These are phyloP conservation scores for Palloptera scutellata DNA, from an alignment of 2,888 invertebrate genomes.

Conservation along the genomic window DNA sequence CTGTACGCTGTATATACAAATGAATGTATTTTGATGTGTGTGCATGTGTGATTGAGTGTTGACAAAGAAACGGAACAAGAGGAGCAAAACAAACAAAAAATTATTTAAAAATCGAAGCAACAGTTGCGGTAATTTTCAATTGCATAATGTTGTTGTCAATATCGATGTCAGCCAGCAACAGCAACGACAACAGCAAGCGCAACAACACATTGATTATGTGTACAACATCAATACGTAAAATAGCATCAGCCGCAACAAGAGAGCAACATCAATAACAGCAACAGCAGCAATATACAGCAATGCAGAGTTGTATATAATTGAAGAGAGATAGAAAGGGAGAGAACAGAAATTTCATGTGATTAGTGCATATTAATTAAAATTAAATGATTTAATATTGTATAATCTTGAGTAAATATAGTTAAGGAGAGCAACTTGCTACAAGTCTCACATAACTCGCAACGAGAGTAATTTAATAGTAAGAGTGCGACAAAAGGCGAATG, in stretches of 20 bases:
- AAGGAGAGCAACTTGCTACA: too few relatives aligned
- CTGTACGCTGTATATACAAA: constrained; percentile 75
- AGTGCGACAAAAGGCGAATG: too few relatives aligned
- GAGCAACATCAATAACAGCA: constrained; percentile 10
- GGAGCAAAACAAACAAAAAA: constrained; percentile 14
- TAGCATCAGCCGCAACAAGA: constrained; percentile 13
- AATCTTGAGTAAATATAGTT: too few relatives aligned
- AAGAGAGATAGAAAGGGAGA: constrained; percentile 21
- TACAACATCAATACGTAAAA: neutral
- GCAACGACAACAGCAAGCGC: constrained; percentile 14
- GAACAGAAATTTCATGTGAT: too few relatives aligned
- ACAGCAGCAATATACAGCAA: constrained; percentile 12
- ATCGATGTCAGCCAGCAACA: constrained; percentile 16
- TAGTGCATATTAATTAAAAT: too few relatives aligned
- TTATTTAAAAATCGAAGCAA: constrained; percentile 20
- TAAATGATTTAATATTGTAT: neutral
- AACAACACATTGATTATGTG: neutral
- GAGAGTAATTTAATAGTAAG: too few relatives aligned
- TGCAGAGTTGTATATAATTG: constrained; percentile 13
- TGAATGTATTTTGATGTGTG: constrained; percentile 17
- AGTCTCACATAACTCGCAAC: too few relatives aligned
- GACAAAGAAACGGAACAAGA: constrained; percentile 18
- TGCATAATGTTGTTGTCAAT: constrained; percentile 27
- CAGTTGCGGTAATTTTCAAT: constrained; percentile 17
- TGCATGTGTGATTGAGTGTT: constrained; percentile 1